Conservation (phyloP, 2,113 vertebrate species). For the Oryzias celebensis region DNA sequence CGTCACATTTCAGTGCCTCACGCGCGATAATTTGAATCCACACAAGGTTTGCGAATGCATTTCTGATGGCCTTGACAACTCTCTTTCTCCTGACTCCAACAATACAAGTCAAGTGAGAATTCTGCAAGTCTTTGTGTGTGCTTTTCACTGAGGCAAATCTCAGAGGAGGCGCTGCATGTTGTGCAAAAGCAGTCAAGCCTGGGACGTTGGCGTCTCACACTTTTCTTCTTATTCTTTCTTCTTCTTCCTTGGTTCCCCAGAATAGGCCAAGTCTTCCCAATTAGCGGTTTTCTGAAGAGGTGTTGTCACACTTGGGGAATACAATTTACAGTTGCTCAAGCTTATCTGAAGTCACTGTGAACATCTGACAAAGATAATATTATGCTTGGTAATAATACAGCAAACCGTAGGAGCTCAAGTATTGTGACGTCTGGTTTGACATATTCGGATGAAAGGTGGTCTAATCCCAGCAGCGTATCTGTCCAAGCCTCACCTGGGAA, state of each 20-base stretch:
- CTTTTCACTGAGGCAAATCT: constrained; percentile 63
- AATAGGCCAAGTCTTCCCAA: constrained; percentile 63
- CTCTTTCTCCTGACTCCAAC: constrained; percentile 57
- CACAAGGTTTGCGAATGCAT: constrained; percentile 45
- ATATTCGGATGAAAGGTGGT: constrained; percentile 46
- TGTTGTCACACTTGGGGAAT: constrained; percentile 66
- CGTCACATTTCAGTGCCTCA: constrained; percentile 45
- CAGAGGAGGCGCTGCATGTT: constrained; percentile 49
- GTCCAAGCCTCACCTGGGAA: constrained; percentile 51
- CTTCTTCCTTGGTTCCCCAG: constrained; percentile 39
- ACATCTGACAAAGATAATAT: constrained; percentile 35
- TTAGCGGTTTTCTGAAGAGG: constrained; percentile 70
- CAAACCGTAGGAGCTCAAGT: constrained; percentile 22
- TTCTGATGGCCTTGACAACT: constrained; percentile 61
- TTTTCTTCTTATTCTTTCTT: constrained; percentile 39
- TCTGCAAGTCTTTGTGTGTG: constrained; percentile 59
- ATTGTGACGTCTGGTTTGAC: constrained; percentile 47
- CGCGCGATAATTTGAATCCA: constrained; percentile 52
- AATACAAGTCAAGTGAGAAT: constrained; percentile 49
- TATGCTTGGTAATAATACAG: constrained; percentile 50
- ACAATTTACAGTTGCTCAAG: constrained; percentile 64
- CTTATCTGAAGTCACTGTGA: constrained; percentile 47
- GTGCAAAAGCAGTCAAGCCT: constrained; percentile 56
- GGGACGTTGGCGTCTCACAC: constrained; percentile 51
- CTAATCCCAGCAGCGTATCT: constrained; percentile 51